phyloP scores from a whole-genome alignment of 2,113 vertebrate species.

The Chinchilla lanigera region DNA sequence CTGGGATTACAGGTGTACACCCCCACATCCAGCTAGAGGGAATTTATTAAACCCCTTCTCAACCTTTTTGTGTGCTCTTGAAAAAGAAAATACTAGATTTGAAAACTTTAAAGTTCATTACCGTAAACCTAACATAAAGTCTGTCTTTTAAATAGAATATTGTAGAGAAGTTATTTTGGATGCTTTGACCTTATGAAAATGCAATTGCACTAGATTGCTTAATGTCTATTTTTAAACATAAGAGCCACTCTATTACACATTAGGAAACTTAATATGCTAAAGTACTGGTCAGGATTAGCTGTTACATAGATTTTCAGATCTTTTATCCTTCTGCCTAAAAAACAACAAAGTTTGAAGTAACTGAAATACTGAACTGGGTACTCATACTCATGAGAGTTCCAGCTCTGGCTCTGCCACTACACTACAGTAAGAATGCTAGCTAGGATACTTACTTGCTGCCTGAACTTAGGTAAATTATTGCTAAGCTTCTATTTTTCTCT shows the following conservation, averaged over 20 bases:
- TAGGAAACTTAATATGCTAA: constrained; percentile 67
- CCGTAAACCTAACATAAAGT: constrained; percentile 10
- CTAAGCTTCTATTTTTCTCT: not conserved
- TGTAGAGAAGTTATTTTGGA: constrained; percentile 61
- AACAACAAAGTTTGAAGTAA: constrained; percentile 20
- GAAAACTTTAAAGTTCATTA: constrained; percentile 40
- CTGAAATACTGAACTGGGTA: not conserved
- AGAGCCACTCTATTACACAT: constrained; percentile 48
- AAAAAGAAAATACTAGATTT: not conserved
- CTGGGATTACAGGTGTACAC: not conserved
- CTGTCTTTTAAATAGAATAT: constrained; percentile 16
- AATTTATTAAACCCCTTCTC: not conserved
- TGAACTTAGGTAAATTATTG: not conserved
- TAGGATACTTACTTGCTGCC: not conserved
- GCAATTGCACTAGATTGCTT: constrained; percentile 44
- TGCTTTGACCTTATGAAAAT: constrained; percentile 70
- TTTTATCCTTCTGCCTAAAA: constrained; percentile 35
- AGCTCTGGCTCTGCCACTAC: not conserved
- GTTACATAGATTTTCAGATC: not conserved
- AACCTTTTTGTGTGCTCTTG: not conserved
- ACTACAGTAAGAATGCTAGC: not conserved
- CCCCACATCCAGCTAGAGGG: not conserved
- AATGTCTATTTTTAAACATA: constrained; percentile 79
- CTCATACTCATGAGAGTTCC: not conserved
- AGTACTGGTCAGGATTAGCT: not conserved